These are phyloP conservation scores for Eira barbara DNA, from an alignment of 2,113 vertebrate genomes.

Conservation along the genomic window DNA sequence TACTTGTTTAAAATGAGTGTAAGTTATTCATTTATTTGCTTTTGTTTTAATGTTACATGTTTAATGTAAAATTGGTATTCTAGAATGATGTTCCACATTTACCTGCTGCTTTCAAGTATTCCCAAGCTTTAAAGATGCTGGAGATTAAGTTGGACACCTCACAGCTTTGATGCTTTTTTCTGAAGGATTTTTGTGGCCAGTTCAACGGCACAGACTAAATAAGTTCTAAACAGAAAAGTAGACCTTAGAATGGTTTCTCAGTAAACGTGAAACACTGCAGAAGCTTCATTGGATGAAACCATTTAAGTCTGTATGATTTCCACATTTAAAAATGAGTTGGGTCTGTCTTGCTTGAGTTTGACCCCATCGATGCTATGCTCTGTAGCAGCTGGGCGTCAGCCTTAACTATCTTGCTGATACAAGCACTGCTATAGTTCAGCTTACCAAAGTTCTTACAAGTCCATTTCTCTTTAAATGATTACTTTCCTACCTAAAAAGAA, in stretches of 20 bases:
- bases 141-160: neutral
- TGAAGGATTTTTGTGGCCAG: neutral
- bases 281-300: neutral
- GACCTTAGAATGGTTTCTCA: neutral
- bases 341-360: neutral
- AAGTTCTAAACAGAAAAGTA: fast-evolving
- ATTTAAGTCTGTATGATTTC: neutral
- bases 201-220: neutral
- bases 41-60: neutral
- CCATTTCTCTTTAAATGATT: neutral
- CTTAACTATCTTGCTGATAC: neutral
- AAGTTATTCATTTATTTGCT: neutral
- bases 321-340: neutral
- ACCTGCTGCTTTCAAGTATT: neutral
- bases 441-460: neutral
- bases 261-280: neutral
- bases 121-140: neutral
- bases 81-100: neutral
- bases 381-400: neutral
- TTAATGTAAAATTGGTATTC: neutral
- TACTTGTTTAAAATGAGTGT: neutral
- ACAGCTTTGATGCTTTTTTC: neutral
- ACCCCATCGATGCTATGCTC: neutral
- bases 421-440: neutral
- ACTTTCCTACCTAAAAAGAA: neutral